Percentiles rank a stretch among this genome's conserved stretches.
These are phyloP conservation scores for Drosophila nr. fundita DNA, from an alignment of 2,888 invertebrate genomes.

Conservation along the genomic window DNA sequence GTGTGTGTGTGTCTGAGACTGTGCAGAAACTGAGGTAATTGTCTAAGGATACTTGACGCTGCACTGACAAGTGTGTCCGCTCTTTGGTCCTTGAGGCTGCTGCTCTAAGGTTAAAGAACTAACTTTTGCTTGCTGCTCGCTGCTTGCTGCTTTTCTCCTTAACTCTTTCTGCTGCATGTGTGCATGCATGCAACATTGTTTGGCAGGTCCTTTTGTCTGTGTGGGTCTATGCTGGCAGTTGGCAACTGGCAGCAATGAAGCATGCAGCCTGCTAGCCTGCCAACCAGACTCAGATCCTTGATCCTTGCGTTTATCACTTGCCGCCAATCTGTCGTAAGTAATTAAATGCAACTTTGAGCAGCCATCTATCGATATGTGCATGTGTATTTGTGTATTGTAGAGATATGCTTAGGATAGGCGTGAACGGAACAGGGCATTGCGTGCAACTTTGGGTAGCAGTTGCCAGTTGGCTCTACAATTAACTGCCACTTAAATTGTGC, in stretches of 20 bases:
- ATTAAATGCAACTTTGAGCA: slow-evolving; percentile 66
- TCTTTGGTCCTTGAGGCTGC: slow-evolving; percentile 33
- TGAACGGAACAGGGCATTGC: slow-evolving; percentile 36
- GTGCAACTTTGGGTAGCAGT: slow-evolving; percentile 36
- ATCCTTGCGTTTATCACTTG: slow-evolving; percentile 22
- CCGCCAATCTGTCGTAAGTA: slow-evolving; percentile 64
- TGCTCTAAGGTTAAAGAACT: slow-evolving; percentile 48
- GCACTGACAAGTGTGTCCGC: slow-evolving; percentile 40
- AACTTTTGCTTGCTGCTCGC: slow-evolving; percentile 10
- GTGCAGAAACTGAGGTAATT: slow-evolving; percentile 65
- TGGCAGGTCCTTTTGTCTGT: slow-evolving; percentile 38
- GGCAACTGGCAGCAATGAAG: slow-evolving; percentile 54
- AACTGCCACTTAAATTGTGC: slow-evolving; percentile 37
- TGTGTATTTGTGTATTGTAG: not conserved
- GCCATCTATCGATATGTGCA: slow-evolving; percentile 49
- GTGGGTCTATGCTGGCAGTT: slow-evolving; percentile 44
- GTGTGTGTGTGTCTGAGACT: slow-evolving; percentile 7
- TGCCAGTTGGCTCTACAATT: slow-evolving; percentile 43
- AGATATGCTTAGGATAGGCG: slow-evolving; percentile 29
- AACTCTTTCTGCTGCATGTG: slow-evolving; percentile 32
- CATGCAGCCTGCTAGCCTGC: slow-evolving; percentile 25
- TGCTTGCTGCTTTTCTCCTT: slow-evolving; percentile 10
- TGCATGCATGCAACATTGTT: slow-evolving; percentile 17
- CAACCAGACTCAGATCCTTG: slow-evolving; percentile 46
- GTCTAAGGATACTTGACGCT: slow-evolving; percentile 77